Evolutionary conservation across 2,797 vertebrate genomes (phyloP), one percentile per base, ranked within the genome.

Genomic region (Rhinoraja longicauda): DNA sequence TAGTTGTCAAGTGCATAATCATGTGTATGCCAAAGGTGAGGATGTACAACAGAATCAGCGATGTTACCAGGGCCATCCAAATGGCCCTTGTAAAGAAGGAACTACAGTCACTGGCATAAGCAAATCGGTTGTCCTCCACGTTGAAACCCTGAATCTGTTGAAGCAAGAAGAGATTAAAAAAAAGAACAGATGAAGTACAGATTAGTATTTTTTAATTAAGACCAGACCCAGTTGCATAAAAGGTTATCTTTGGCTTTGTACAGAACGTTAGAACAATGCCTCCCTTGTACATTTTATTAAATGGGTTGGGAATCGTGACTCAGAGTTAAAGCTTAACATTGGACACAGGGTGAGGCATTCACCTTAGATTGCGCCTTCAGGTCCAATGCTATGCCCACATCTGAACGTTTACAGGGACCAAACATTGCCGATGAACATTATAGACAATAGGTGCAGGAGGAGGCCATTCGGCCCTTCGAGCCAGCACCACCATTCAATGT

Each of bases 121-220:
- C 95, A 95, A 95, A 94, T 4, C 93, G 90, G 53, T 84, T 94
- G 32, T 94, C 94, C 93, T 94, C n/a, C 77, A 95, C n/a, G 19
- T 93, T 94, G 94, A 96, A 95, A 90, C 94, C 95, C 95, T 95
- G 94, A 95, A 96, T 95, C 96, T 96, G 94, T 93, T 94, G 77
- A 93, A 12, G 53, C 90, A 93, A 94, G 93, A 84, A 64, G 70
- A 93, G 0, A 26, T 32, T 93, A 82, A 93, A 36, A 72, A 36
- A 59, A 64, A 77, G 15, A 67, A 39, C 19, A 70, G 67, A 26
- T 39, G 26, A 82, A 93, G 53, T 45, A 32, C 17, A 2, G 15
- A 1, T 62, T 57, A 17, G 12, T 84, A 62, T n/a, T 84, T 84
- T 67, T 64, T 64, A 88, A 62, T 88, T n/a, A 88, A 64, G 17